phyloP scores from a whole-genome alignment of 1,140 invertebrate genomes.

The Diploscapter pachys region DNA sequence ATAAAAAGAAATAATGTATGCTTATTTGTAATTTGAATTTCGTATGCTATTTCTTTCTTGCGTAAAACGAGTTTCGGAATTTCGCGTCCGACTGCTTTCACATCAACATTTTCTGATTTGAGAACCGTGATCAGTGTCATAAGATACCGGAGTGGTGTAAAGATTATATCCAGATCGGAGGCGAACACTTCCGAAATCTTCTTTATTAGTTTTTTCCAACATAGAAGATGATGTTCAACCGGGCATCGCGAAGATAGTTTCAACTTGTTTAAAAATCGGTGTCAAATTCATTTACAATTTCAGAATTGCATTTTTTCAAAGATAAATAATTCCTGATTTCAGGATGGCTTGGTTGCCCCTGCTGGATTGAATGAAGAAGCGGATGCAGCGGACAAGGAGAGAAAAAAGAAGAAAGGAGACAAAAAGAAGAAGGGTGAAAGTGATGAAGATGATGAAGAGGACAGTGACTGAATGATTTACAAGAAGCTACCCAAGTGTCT shows the following conservation, averaged over 20 bases:
- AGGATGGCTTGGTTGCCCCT: conserved; percentile 56
- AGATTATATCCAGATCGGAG: conserved; percentile 14
- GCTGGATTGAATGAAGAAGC: conserved; percentile 52
- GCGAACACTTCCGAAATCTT: not conserved
- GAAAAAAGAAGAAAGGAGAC: conserved; percentile 12
- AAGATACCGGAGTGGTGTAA: not conserved
- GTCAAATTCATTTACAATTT: not conserved
- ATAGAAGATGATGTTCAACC: not conserved
- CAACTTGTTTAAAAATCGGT: conserved; percentile 66
- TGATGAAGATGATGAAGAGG: conserved; percentile 9
- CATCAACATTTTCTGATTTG: no score
- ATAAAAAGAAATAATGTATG: no score
- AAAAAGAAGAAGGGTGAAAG: conserved; percentile 17
- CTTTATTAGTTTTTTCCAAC: no score
- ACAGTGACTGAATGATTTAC: conserved; percentile 7
- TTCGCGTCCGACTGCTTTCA: no score
- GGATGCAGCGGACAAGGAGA: conserved; percentile 39
- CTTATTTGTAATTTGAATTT: no score
- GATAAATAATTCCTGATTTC: no score
- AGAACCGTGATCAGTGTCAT: no score
- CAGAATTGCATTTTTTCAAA: no score
- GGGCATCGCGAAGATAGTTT: conserved; percentile 62
- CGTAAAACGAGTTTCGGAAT: no score
- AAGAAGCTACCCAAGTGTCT: no score
- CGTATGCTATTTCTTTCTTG: no score